Conservation (phyloP, 2,797 vertebrate genomes). For the Falco novaeseelandiae region DNA sequence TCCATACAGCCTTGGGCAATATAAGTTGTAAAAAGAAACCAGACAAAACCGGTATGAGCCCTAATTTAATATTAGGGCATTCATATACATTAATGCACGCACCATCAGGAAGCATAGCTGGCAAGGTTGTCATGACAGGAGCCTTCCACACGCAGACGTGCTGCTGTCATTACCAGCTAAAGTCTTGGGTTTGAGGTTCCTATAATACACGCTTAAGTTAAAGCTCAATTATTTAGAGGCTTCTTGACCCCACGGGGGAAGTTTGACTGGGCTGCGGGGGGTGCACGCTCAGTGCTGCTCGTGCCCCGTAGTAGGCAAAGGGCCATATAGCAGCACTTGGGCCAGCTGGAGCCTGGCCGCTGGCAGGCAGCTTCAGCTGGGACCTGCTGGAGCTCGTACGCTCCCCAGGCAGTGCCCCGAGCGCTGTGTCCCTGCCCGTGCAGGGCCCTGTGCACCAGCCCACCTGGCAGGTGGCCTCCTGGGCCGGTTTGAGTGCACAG, state of each 20-base stretch:
- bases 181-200: not conserved
- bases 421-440: accelerated
- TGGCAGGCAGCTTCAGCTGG: not conserved
- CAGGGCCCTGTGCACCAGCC: not conserved
- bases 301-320: not conserved
- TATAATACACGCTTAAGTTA: not conserved
- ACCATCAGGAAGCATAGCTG: not conserved
- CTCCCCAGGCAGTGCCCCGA: not conserved
- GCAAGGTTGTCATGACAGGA: not conserved
- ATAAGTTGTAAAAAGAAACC: not conserved
- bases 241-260: not conserved
- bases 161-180: not conserved
- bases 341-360: not conserved
- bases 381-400: accelerated
- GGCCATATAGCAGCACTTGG: accelerated
- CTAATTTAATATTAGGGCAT: not conserved
- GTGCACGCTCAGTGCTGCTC: not conserved
- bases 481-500: not conserved
- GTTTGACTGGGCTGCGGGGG: not conserved
- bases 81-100: not conserved
- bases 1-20: not conserved
- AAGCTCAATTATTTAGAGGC: not conserved
- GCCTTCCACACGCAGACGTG: not conserved
- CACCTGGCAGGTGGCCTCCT: not conserved
- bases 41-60: not conserved